These are phyloP conservation scores for Poeciliopsis turrubarensis DNA, from an alignment of 2,113 vertebrate species.

Conservation along the genomic window DNA sequence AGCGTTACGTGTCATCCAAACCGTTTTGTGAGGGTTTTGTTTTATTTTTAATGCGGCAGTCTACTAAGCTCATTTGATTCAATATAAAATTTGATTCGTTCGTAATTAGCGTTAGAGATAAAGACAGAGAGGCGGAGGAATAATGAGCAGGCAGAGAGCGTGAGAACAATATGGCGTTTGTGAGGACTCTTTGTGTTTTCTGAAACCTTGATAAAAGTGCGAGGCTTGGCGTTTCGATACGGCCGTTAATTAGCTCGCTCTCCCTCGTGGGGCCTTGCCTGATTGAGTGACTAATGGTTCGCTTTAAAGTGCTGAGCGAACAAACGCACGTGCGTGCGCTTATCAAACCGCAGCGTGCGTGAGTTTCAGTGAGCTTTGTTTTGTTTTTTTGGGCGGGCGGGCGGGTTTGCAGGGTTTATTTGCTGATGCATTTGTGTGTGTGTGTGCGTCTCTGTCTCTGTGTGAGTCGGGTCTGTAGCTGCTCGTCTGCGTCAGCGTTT, in stretches of 20 bases:
- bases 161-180: slow-evolving; percentile 53
- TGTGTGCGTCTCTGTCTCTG: slow-evolving; percentile 15
- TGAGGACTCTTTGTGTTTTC: slow-evolving; percentile 53
- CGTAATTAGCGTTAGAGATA: not conserved
- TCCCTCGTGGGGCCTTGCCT: slow-evolving; percentile 69
- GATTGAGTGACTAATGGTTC: slow-evolving; percentile 78
- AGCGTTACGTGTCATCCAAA: not conserved
- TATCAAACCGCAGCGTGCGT: slow-evolving; percentile 31
- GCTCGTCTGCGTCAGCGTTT: slow-evolving; percentile 51
- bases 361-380: slow-evolving; percentile 52
- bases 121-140: slow-evolving; percentile 7
- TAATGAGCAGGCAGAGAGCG: slow-evolving; percentile 25
- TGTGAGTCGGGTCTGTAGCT: slow-evolving; percentile 20
- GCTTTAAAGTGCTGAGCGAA: slow-evolving; percentile 73
- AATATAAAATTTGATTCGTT: slow-evolving; percentile 15
- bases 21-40: not conserved
- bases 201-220: slow-evolving; percentile 72
- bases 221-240: slow-evolving; percentile 62
- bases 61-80: slow-evolving; percentile 3
- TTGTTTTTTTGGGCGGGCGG: not conserved
- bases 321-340: slow-evolving; percentile 39
- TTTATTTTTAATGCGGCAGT: not conserved
- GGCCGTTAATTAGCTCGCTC: slow-evolving; percentile 72
- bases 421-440: slow-evolving; percentile 34
- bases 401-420: slow-evolving; percentile 38